Evolutionary conservation across 30 jellyfish, hydroid and myxozoan species (phyloP).

Genomic region (Hydractinia echinata): DNA sequence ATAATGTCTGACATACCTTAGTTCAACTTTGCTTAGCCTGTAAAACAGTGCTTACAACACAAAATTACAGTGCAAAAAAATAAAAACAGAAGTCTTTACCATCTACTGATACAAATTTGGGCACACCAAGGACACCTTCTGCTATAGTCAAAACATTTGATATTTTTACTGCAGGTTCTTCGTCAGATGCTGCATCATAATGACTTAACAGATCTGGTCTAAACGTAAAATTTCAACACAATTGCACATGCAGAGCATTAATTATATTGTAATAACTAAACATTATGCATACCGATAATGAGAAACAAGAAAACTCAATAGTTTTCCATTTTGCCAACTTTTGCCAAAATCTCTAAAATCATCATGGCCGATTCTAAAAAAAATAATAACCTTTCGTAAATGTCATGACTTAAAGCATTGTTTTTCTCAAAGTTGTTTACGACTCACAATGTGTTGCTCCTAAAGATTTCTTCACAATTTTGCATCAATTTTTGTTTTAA

Average conservation of each 20-base stretch:
- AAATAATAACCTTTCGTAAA: not conserved
- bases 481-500: constrained; percentile 7
- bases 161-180: constrained; percentile 24
- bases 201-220: constrained; percentile 77
- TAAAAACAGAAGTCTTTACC: constrained; percentile 28
- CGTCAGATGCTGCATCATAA: constrained; percentile 47
- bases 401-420: not conserved
- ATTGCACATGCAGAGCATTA: not conserved
- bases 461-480: constrained; percentile 12
- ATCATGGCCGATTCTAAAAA: not conserved
- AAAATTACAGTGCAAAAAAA: no score
- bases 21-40: no score
- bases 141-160: constrained; percentile 46
- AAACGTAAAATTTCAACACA: not conserved
- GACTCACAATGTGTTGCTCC: constrained; percentile 15
- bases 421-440: not conserved
- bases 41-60: no score
- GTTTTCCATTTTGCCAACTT: constrained; percentile 57
- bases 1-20: no score
- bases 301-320: constrained; percentile 45
- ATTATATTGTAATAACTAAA: not conserved
- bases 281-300: constrained; percentile 47
- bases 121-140: constrained; percentile 62
- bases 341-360: constrained; percentile 59
- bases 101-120: constrained; percentile 50